Evolutionary conservation across 2,797 vertebrate genomes (phyloP), one percentile per base, ranked within the genome.

Genomic region (Siniperca undulata): DNA sequence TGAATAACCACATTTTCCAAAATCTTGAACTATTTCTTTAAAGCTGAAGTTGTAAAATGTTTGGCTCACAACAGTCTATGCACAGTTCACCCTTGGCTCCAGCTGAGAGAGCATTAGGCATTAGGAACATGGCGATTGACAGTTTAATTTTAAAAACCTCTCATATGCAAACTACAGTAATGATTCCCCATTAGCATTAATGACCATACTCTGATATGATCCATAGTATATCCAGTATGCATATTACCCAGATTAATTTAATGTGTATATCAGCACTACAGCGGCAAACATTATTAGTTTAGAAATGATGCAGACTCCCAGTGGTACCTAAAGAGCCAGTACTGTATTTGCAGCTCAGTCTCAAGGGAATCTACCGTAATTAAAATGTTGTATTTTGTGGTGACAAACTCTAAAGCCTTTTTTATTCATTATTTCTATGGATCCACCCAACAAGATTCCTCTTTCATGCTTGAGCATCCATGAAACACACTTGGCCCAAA

Each of bases 391-490:
- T 81, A 82, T 88, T 89, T 91, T 85, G 77, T 55, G 24, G 78
- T 87, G 89, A 91, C 90, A 91, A 86, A 90, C 86, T 90, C 86
- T 55, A 27, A 82, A 77, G 79, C 61, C 42, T 48, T 91, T 91
- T 93, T 92, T 91, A 93, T 93, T 92, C 84, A 94, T 93, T 93
- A 93, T 94, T 95, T 95, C 89, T 93, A 95, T 94, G 90, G 91
- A 94, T 95, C 90, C 82, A 81, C 73, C 80, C 91, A 94, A 94
- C 92, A 91, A 93, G 92, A 92, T 93, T 94, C 85, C 83, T 93
- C 85, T 95, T 94, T 94, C 93, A 95, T 90, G 93, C 93, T 94
- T 67, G 89, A 92, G 92, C 86, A 89, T 91, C 94, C 92, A 65
- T 94, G 90, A 95, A 95, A 94, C 90, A 87, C 86, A 90, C 78